Base-by-base conservation (phyloP, 2,797 vertebrate genomes). In the Peromyscus attwateri region DNA sequence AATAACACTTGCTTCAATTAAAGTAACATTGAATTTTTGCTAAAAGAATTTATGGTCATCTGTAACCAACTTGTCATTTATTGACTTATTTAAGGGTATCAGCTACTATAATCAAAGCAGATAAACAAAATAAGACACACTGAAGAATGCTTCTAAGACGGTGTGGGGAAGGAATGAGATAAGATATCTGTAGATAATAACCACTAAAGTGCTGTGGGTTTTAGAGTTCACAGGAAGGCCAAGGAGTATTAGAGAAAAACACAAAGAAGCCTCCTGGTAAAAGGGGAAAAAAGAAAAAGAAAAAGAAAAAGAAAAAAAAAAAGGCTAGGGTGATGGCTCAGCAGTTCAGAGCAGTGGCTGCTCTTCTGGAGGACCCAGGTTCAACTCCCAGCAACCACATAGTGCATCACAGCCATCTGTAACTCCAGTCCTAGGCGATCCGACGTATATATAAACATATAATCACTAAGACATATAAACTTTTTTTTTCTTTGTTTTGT, bases 21-120 rank as follows among this genome's bases (percentile, higher is more conserved):
- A 94, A 93, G 16, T 79, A 77, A 95, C 52, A 62, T 2, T 76
- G 40, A 89, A 90, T 83, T 97, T 89, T 92, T 94, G 27, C 81
- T 94, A 94, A 95, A 95, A 91, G 60, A 96, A 87, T 84, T 96
- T 81, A 71, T 13, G 55, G 70, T 77, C 64, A 80, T 29, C 52
- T 80, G 52, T 80, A 96, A 70, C 31, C 70, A 46, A 75, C 68
- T 94, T 55, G 80, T 46, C 70, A 40, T 89, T 57, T n/a, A 84
- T 62, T 94, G 68, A 84, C 34, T 95, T 93, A 83, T 73, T 55
- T 93, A 88, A 92, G 57, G 25, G 3, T 92, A 73, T 92, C 70
- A 70, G 70, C 79, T 92, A 52, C 75, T 93, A 12, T 64, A 95
- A 87, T 79, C 89, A 95, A 88, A 97, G 60, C 60, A 89, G 37